Evolutionary conservation across 2,888 invertebrate species (phyloP), one percentile per base, ranked within the genome.

Genomic region (Boloria euphrosyne): DNA sequence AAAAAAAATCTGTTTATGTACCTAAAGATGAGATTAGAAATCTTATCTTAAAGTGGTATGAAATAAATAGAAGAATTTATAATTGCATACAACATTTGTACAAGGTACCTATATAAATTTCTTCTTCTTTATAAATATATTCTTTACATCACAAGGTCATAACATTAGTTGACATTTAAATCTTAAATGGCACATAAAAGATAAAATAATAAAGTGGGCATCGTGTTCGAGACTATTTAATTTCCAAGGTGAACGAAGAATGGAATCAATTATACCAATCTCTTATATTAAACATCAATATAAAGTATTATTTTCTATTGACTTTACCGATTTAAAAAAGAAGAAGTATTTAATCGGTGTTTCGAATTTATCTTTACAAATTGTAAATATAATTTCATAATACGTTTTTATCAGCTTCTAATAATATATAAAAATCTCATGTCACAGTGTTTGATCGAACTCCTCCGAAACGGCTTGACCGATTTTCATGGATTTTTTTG

Each of bases 81-180:
- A 10, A 38, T 38, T 38, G 31, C 10, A 10, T 38, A 7, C 2
- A 38, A 38, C 10, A 44, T 3, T 13, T 13, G 43, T 7, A 43
- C 13, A 43, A 38, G 7, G 54, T 13, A n/a, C n/a, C n/a, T n/a
- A 17, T 14, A 14, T 44, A 6, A 43, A 14, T 6, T 18, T 47
- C 46, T 47, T 17, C 13, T 27, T 10, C n/a, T 13, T n/a, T 59
- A 49, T 49, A 38, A 31, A 59, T 22, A 59, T 50, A 17, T n/a
- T 14, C 38, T 38, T 31, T 31, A 49, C 5, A n/a, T 47, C 16
- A 47, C 49, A 47, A 59, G 50, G 59, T 59, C 31, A 50, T 31
- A 49, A 59, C 31, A 59, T 59, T 59, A 59, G 49, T 59, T 59
- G 59, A 50, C 59, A 59, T 59, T 59, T 59, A 59, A 59, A 47